phyloP scores from a whole-genome alignment of 2,888 invertebrate species.

The Aproaerema taeniolella region DNA sequence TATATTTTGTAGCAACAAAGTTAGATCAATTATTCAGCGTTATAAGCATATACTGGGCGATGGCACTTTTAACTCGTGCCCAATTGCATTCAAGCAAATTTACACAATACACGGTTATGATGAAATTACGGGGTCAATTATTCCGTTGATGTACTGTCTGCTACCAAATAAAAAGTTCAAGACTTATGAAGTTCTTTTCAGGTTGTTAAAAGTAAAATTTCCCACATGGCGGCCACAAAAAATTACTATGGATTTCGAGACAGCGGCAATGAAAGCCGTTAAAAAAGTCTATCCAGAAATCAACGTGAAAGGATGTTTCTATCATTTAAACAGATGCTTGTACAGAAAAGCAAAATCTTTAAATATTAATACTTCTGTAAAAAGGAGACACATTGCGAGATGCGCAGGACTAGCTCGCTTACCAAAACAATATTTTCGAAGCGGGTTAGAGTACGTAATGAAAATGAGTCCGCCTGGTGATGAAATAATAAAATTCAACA shows the following conservation, averaged over 20 bases:
- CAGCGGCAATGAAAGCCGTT: constrained; percentile 11
- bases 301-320: constrained; percentile 2
- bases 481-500: constrained; percentile 11
- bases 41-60: background rate
- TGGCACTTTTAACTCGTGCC: constrained; percentile 1
- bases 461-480: constrained; percentile 8
- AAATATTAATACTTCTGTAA: background rate
- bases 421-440: constrained; percentile 10
- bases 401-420: constrained; percentile 14
- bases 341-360: background rate
- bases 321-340: constrained; percentile 7
- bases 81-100: background rate
- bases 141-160: background rate
- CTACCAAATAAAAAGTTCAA: background rate
- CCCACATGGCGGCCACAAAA: background rate
- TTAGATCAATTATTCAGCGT: background rate
- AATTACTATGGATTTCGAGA: constrained; percentile 12
- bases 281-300: constrained; percentile 7
- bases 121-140: background rate
- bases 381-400: constrained; percentile 12
- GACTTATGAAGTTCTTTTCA: constrained; percentile 1
- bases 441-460: constrained; percentile 12
- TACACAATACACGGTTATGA: background rate
- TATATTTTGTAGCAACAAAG: background rate
- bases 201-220: background rate